Evolutionary conservation across 2,888 invertebrate species (phyloP), one percentile per base, ranked within the genome.

Genomic region (Caenorhabditis drosophilae): DNA sequence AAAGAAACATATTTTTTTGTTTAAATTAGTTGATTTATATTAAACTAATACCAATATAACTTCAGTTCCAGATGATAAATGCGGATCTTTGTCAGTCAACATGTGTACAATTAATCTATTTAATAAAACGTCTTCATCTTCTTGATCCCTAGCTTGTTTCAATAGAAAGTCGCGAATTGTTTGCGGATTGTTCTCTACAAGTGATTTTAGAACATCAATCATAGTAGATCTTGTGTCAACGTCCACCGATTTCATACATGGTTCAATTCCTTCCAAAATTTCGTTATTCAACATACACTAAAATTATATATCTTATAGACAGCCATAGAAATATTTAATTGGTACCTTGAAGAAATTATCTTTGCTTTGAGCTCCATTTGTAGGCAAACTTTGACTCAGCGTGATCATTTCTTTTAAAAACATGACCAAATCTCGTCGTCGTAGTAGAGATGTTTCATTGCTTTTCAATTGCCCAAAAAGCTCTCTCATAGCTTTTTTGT

Each of bases 391-490:
- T 87, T 97, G 96, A 77, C 97, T 95, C 88, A 96, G 96, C 86
- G 93, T 93, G 87, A 97, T 97, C 87, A 96, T 96, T 86, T 99
- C 99, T 85, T 96, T 97, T 77, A 99, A 88, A 88, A 99, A 99
- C 82, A 95, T 87, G 73, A 96, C 92, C 84, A 96, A 89, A 86
- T 99, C 98, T 82, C 93, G 89, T 81, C 96, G 88, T 84, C 93
- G 92, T 15, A 88, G 85, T 76, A 93, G 90, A 25, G 90, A 89
- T 41, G 93, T 93, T 78, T 90, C 89, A 81, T 92, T 90, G 85
- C 93, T 92, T 76, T 91, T 92, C 80, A 99, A 88, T 85, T 93
- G 89, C 64, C 91, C 90, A 87, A 99, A 97, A 79, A 99, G 88
- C 86, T 95, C 94, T 54, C 91, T 90, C 84, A 99, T 88, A 87